Base-by-base conservation (phyloP, 2,113 vertebrate genomes). In the Pygoscelis adeliae region DNA sequence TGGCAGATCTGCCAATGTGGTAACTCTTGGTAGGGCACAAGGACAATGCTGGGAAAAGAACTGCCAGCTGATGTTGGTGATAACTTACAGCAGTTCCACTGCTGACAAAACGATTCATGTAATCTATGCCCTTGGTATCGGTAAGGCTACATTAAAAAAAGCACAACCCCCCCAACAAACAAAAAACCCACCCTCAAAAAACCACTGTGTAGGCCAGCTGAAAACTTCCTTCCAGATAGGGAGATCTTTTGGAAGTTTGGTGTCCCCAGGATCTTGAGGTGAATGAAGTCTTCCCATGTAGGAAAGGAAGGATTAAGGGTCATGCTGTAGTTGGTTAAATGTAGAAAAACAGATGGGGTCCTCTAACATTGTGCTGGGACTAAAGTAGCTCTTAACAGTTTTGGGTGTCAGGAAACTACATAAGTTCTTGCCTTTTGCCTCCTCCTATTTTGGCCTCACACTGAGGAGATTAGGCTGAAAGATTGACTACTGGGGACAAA, bases 121-220 rank as follows among this genome's bases (percentile, higher is more conserved):
- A 42, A 56, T 5, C 27, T 40, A 18, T 53, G 62, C 16, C 34
- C 12, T 46, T 53, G 11, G 17, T 52, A 59, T 38, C 6, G 29
- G 1, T 61, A 69, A 14, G 30, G 10, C 34, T 56, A 14, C 6
- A n/a, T 29, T 36, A 36, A 52, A 38, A 11, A 72, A 58, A 30
- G 26, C 10, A 16, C 4, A n/a, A 15, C 6, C 18, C 9, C 29
- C 29, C 5, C 10, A 44, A 18, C 6, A 34, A 36, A 47, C 14
- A 25, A 55, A 56, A 44, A 13, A 7, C 3, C 23, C 17, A 15
- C 21, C 3, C 15, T 23, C 5, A 6, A 26, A 74, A 55, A n/a
- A 1, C 0, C 14, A 27, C 2, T 20, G 9, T 6, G 42, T 42
- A 70, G 23, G 26, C 5, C 20, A 62, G 40, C 10, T 25, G 18